Evolutionary conservation across 2,888 invertebrate genomes (phyloP).

Genomic region (Drosophila melanocephala): DNA sequence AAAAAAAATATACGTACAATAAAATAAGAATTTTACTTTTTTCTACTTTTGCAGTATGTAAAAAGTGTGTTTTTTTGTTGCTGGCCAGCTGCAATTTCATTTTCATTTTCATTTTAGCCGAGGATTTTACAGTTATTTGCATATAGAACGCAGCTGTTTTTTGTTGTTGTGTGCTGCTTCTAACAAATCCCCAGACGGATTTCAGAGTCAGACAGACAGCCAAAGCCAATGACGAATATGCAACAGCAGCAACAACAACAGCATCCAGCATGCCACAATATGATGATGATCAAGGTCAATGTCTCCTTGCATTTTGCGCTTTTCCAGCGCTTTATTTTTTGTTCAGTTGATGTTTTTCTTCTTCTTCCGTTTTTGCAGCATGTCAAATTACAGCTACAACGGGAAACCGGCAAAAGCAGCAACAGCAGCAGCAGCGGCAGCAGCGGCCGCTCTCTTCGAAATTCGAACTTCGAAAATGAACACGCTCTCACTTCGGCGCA

Average conservation of each 20-base stretch:
- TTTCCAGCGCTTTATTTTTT: slow-evolving; percentile 54
- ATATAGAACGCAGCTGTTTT: slow-evolving; percentile 43
- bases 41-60: neutral
- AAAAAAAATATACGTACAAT: neutral
- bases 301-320: slow-evolving; percentile 69
- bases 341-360: slow-evolving; percentile 55
- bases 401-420: slow-evolving; percentile 45
- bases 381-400: slow-evolving; percentile 58
- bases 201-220: slow-evolving; percentile 17
- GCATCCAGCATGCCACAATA: slow-evolving; percentile 52
- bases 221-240: slow-evolving; percentile 42
- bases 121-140: neutral
- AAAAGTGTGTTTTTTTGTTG: neutral
- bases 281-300: slow-evolving; percentile 77
- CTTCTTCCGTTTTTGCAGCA: slow-evolving; percentile 69
- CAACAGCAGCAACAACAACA: slow-evolving; percentile 35
- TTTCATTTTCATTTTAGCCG: neutral
- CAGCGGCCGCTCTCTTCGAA: slow-evolving; percentile 30
- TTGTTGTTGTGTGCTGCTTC: slow-evolving; percentile 2
- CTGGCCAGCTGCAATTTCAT: neutral
- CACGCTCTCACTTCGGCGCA: slow-evolving; percentile 18
- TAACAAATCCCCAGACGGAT: slow-evolving; percentile 34
- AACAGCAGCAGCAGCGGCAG: neutral
- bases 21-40: neutral
- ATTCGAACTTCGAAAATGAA: slow-evolving; percentile 73